These are phyloP conservation scores for Chloropsis cyanopogon DNA, from an alignment of 2,113 vertebrate species.

Conservation along the genomic window DNA sequence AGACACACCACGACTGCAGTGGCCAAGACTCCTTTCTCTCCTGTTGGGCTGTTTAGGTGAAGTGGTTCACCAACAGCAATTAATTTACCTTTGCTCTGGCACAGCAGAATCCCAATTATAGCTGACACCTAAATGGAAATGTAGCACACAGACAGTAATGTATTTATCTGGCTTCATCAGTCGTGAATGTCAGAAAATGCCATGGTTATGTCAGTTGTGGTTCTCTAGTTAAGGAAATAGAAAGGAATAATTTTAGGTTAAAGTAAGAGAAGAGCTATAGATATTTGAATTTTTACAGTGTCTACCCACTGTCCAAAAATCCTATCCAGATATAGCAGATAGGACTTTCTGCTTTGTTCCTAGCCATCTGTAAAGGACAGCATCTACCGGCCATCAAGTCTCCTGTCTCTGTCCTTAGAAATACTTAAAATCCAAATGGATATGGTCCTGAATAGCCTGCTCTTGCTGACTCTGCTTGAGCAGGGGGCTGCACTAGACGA, in stretches of 20 bases:
- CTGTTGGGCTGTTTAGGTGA: background rate
- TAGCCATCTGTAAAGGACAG: background rate
- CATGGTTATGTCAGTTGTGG: background rate
- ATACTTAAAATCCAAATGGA: background rate
- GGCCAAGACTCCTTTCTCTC: background rate
- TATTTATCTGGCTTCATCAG: background rate
- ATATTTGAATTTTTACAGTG: background rate
- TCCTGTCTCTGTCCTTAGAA: background rate
- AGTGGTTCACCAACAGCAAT: background rate
- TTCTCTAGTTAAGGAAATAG: background rate
- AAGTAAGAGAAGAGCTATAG: background rate
- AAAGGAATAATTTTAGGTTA: background rate
- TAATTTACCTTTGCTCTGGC: background rate
- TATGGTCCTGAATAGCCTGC: background rate
- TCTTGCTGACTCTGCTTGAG: background rate
- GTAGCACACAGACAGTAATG: background rate
- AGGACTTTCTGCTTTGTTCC: background rate
- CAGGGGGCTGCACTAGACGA: background rate
- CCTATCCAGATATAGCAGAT: background rate
- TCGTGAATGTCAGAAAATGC: background rate
- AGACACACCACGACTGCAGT: background rate
- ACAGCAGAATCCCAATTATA: background rate
- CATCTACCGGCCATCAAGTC: background rate
- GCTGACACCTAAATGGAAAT: background rate
- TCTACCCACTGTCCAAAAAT: background rate